Evolutionary conservation across 2,113 vertebrate species (phyloP).

Genomic region (Podarcis muralis): DNA sequence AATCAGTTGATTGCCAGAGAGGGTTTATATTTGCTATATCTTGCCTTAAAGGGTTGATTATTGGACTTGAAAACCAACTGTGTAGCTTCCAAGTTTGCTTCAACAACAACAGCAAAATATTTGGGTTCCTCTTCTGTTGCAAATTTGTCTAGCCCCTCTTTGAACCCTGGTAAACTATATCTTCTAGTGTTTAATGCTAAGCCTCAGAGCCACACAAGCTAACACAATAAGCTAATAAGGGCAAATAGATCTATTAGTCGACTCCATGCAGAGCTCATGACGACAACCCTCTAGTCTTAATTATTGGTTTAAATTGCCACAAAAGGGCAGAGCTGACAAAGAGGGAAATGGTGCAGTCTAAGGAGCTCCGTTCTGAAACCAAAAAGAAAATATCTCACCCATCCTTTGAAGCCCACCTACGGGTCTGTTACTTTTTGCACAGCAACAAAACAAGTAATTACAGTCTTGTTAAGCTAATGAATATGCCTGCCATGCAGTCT

Average conservation of each 20-base stretch:
- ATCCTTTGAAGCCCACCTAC: background rate
- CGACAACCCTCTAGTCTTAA: background rate
- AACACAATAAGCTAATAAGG: background rate
- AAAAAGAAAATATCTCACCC: background rate
- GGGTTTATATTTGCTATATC: background rate
- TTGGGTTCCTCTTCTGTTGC: background rate
- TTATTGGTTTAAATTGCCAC: background rate
- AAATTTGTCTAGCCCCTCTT: background rate
- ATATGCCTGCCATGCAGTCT: background rate
- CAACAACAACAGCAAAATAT: background rate
- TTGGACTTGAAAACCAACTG: background rate
- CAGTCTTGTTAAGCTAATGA: background rate
- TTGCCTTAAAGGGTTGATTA: background rate
- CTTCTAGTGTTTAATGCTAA: background rate
- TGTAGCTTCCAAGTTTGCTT: background rate
- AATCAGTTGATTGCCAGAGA: background rate
- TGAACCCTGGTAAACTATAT: background rate
- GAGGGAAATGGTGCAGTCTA: background rate
- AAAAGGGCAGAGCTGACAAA: constrained; percentile 13
- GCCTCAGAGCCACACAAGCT: background rate
- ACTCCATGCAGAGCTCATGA: rapidly evolving
- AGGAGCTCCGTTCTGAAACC: background rate
- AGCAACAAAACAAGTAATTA: background rate
- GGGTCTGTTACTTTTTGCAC: background rate
- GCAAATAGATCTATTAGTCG: background rate